Evolutionary conservation across 1,140 invertebrate genomes (phyloP).

Genomic region (Chelonus insularis): DNA sequence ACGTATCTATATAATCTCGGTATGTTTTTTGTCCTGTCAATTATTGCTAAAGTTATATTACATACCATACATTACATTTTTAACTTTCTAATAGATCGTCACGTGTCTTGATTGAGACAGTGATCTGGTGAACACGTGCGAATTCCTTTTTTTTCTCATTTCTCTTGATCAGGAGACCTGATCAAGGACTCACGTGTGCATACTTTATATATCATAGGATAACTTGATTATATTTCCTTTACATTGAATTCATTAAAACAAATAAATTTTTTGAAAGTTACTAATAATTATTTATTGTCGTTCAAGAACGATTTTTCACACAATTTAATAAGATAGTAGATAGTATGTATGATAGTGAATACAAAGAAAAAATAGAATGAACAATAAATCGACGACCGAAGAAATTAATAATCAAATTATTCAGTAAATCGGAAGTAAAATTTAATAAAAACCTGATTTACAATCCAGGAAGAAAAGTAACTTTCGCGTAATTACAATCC

Average conservation of each 20-base stretch:
- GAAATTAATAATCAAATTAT: too few species aligned
- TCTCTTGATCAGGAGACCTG: neutral
- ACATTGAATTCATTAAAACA: too few species aligned
- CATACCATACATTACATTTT: neutral
- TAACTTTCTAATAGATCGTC: constrained; percentile 1
- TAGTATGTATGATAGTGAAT: too few species aligned
- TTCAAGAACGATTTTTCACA: too few species aligned
- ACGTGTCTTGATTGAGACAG: neutral
- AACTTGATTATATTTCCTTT: neutral
- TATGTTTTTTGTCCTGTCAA: neutral
- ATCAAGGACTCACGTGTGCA: constrained; percentile 3
- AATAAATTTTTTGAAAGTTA: too few species aligned
- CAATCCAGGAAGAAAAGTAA: neutral
- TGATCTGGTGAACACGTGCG: neutral
- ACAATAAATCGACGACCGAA: too few species aligned
- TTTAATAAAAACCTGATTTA: neutral
- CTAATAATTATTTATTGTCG: too few species aligned
- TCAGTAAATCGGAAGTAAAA: neutral
- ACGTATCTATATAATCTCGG: neutral
- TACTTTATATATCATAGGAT: neutral
- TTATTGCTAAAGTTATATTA: neutral
- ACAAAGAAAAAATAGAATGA: too few species aligned
- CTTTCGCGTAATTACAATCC: neutral
- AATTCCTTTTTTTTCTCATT: neutral
- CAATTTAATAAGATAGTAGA: too few species aligned